A percentile compares a stretch with the other conserved stretches of the same genome.
phyloP scores from a whole-genome alignment of 2,888 invertebrate genomes.

The Calameuta idolon region DNA sequence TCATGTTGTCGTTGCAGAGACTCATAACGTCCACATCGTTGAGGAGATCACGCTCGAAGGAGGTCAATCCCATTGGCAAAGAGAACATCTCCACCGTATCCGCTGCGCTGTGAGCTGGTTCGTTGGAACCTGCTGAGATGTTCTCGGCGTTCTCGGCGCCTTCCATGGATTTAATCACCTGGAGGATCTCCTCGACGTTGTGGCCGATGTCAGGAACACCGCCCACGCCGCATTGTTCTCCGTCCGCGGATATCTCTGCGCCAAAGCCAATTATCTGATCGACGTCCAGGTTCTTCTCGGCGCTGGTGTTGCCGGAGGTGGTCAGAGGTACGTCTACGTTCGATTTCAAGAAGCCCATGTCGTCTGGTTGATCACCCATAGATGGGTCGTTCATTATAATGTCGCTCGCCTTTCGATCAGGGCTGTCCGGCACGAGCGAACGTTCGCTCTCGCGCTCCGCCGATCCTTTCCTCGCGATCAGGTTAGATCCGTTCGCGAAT shows the following conservation, averaged over 20 bases:
- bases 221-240: constrained; percentile 53
- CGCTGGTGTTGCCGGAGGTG: constrained; percentile 38
- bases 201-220: constrained; percentile 71
- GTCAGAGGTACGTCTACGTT: constrained; percentile 53
- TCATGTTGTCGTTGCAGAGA: constrained; percentile 56
- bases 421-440: constrained; percentile 67
- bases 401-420: constrained; percentile 55
- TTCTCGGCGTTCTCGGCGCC: constrained; percentile 61
- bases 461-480: constrained; percentile 47
- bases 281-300: constrained; percentile 47
- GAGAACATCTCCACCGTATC: constrained; percentile 56
- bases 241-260: constrained; percentile 38
- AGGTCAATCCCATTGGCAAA: constrained; percentile 56
- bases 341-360: constrained; percentile 65
- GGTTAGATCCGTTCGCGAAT: constrained; percentile 51
- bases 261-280: constrained; percentile 57
- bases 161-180: constrained; percentile 83
- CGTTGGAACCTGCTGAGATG: constrained; percentile 30
- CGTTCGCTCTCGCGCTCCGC: constrained; percentile 44
- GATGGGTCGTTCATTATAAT: constrained; percentile 64
- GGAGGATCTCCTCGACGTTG: constrained; percentile 76
- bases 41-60: constrained; percentile 59
- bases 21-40: constrained; percentile 60
- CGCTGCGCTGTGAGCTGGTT: constrained; percentile 38
- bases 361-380: constrained; percentile 65